These are phyloP conservation scores for Porites evermanni DNA, from an alignment of 92 coral and sea anemone species.

Conservation along the genomic window DNA sequence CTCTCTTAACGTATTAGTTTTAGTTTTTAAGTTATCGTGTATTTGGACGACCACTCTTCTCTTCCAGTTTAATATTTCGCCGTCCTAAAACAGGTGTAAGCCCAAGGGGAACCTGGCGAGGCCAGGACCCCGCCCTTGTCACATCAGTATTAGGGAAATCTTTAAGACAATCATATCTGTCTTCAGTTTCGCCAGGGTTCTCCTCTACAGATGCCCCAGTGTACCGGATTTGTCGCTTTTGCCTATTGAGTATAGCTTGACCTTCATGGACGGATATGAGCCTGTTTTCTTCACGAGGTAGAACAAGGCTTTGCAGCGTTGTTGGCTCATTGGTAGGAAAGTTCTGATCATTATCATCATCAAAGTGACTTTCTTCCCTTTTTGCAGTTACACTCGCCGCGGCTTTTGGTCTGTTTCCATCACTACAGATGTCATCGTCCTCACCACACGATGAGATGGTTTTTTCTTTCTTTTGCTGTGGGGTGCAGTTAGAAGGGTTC, in stretches of 20 bases:
- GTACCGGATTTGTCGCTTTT: background rate
- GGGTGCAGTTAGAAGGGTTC: background rate
- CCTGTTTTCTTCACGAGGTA: background rate
- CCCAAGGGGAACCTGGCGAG: background rate
- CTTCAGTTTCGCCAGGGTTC: too few species aligned
- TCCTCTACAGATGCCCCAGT: too few species aligned
- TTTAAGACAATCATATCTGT: too few species aligned
- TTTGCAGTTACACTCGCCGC: background rate
- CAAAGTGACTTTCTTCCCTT: background rate
- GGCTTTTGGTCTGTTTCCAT: conserved; percentile 2
- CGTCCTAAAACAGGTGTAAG: background rate
- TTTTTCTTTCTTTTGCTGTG: background rate
- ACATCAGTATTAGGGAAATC: too few species aligned
- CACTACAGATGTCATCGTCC: background rate
- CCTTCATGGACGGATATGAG: background rate
- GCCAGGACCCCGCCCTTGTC: background rate
- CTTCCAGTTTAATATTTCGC: background rate
- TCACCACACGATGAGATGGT: background rate
- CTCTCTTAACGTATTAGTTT: too few species aligned
- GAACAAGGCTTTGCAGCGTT: background rate
- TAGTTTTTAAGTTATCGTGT: background rate
- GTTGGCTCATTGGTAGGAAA: background rate
- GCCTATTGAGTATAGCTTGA: background rate
- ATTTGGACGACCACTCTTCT: background rate
- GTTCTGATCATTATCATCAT: background rate